Evolutionary conservation across 37 sponge, comb jelly and placozoan species (phyloP), one percentile per base, ranked within the genome.

Genomic region (Tethya wilhelma): DNA sequence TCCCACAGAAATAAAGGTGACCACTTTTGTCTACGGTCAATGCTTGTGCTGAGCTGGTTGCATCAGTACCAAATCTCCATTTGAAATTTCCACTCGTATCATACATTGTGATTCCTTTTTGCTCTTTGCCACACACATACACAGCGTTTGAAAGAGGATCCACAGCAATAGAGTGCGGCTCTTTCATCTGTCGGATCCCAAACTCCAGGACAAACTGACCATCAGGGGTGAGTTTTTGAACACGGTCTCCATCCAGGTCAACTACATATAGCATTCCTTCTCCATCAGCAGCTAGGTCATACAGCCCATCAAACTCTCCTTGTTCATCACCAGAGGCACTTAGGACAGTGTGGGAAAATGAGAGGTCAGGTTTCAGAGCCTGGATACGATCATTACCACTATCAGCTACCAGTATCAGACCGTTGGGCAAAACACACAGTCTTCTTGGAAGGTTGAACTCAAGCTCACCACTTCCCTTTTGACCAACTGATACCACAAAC

Each of bases 381-480:
- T 69, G 69, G 38, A 69, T 36, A 42, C 69, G 38, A 71, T 87
- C 71, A 39, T 71, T 87, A 53, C 69, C 38, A 23, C 33, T 56
- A 36, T 87, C 88, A 5, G 69, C 64, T 14, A 87, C 82, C 82
- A 81, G 71, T 22, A 55, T 76, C 0, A 49, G 53, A 19, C 33
- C 34, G 14, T 19, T 42, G 7, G 7, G 29, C 53, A 75, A 56
- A 14, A 75, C 45, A 38, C 69, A 71, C 59, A 87, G 80, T 22
- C 77, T 77, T 39, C 40, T 32, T 0, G 88, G 88, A 2, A 32
- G 56, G 40, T 62, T 46, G 72, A 87, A 87, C 77, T 81, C 37
- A 53, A 79, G 68, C 20, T 23, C 67, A 30, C 68, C 80, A 20
- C 56, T 74, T 8, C 77, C 82, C 29, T 41, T 69, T 11, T 38